A percentile compares a stretch with the other conserved stretches of the same genome.
Conservation (phyloP, 2,888 invertebrate species). For the Pseudoips prasinana region DNA sequence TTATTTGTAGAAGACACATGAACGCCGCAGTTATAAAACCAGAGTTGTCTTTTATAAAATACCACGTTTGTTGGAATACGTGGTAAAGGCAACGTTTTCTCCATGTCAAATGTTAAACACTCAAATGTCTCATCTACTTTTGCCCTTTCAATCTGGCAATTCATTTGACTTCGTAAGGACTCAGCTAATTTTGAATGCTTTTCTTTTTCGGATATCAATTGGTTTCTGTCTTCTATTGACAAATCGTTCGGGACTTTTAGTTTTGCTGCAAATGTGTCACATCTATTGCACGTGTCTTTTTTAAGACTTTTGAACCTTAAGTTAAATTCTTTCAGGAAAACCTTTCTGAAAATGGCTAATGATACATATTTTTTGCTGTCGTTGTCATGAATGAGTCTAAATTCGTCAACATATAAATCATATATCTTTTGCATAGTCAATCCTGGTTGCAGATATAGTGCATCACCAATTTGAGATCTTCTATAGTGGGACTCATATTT, state of each 20-base stretch:
- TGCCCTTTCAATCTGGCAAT: conserved; percentile 5
- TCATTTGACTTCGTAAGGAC: conserved; percentile 5
- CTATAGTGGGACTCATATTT: conserved; percentile 8
- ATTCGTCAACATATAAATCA: conserved; percentile 6
- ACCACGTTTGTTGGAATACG: conserved; percentile 10
- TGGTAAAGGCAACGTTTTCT: conserved; percentile 10
- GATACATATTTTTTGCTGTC: conserved; percentile 3
- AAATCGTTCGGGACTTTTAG: conserved; percentile 2
- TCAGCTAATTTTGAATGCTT: conserved; percentile 7
- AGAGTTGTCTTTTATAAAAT: conserved; percentile 10
- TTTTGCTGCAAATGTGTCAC: conserved; percentile 4
- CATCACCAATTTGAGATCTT: conserved; percentile 5
- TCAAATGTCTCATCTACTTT: conserved; percentile 8
- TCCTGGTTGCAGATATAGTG: conserved; percentile 7
- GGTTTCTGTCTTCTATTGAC: conserved; percentile 3
- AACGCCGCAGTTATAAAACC: conserved; percentile 8
- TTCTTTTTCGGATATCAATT: conserved; percentile 5
- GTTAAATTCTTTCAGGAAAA: not conserved
- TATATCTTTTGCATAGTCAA: conserved; percentile 5
- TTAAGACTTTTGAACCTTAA: not conserved
- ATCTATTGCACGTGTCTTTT: conserved; percentile 1
- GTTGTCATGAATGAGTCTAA: conserved; percentile 3
- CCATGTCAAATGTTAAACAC: conserved; percentile 10
- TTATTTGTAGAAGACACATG: conserved; percentile 4
- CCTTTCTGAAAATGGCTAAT: not conserved